Evolutionary conservation across 2,888 invertebrate genomes (phyloP).

Genomic region (Noctua fimbriata): DNA sequence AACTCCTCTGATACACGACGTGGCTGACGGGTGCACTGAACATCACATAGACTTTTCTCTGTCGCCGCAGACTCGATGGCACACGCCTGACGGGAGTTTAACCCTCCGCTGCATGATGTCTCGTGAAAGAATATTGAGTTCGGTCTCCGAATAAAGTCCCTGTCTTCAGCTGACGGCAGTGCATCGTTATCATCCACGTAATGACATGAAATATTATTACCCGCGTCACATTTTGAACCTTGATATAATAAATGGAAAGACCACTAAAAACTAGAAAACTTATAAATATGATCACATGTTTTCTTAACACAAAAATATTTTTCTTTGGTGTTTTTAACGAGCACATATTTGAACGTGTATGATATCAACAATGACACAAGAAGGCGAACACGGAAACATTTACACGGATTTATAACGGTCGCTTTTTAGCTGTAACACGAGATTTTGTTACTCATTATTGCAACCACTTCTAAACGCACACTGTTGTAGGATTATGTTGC

Average conservation of each 20-base stretch:
- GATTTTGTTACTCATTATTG: conserved; percentile 38
- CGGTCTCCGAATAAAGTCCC: conserved; percentile 69
- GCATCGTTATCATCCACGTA: conserved; percentile 53
- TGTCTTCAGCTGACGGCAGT: conserved; percentile 67
- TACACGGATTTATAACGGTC: no score
- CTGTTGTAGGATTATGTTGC: background rate
- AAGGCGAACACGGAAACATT: conserved; percentile 16
- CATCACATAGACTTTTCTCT: conserved; percentile 88
- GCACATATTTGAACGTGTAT: background rate
- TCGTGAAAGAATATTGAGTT: conserved; percentile 92
- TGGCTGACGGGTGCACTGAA: conserved; percentile 43
- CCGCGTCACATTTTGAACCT: conserved; percentile 5
- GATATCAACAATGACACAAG: background rate
- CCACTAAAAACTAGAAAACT: conserved; percentile 26
- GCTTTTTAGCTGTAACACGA: no score
- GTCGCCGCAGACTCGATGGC: conserved; percentile 92
- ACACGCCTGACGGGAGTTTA: conserved; percentile 91
- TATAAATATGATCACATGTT: conserved; percentile 32
- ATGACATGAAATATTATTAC: conserved; percentile 54
- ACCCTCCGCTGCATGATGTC: conserved; percentile 90
- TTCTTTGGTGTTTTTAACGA: background rate
- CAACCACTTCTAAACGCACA: background rate
- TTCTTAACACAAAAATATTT: background rate
- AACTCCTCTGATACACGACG: conserved; percentile 32
- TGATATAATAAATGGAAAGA: conserved; percentile 33